These are phyloP conservation scores for Pipistrellus pygmaeus DNA, from an alignment of 2,797 vertebrate species.

Conservation along the genomic window DNA sequence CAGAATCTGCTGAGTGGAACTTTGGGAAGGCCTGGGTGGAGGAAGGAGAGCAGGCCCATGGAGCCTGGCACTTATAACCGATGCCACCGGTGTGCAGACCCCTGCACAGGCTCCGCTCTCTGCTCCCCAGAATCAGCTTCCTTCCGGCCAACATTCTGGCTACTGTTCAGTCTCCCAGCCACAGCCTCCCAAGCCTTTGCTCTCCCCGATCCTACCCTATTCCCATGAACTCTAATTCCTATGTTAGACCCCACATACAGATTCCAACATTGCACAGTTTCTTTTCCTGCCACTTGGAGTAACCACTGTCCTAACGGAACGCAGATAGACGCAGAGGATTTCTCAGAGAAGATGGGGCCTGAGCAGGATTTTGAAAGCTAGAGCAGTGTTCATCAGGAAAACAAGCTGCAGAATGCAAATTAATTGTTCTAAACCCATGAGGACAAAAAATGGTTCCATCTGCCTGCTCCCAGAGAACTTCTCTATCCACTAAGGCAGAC, in stretches of 20 bases:
- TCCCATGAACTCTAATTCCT: background rate
- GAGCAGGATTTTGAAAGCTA: background rate
- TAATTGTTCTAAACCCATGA: background rate
- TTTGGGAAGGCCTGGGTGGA: background rate
- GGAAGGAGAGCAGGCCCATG: background rate
- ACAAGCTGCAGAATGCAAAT: background rate
- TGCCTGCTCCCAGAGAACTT: background rate
- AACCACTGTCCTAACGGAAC: background rate
- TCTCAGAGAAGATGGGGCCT: background rate
- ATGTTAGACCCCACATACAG: background rate
- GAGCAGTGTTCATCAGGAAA: background rate
- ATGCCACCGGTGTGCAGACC: background rate
- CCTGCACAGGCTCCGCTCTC: background rate
- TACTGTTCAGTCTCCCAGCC: background rate
- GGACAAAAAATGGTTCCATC: background rate
- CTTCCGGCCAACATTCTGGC: fast-evolving
- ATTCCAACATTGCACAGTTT: background rate
- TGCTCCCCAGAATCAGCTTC: background rate
- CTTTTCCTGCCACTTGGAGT: background rate
- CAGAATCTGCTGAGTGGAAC: background rate
- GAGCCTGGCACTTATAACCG: background rate
- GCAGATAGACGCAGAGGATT: background rate
- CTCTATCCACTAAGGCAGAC: no score
- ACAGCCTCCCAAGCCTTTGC: background rate
- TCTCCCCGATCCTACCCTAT: background rate